Evolutionary conservation across 92 coral and sea anemone species (phyloP), one percentile per base, ranked within the genome.

Genomic region (Paramuricea clavata): DNA sequence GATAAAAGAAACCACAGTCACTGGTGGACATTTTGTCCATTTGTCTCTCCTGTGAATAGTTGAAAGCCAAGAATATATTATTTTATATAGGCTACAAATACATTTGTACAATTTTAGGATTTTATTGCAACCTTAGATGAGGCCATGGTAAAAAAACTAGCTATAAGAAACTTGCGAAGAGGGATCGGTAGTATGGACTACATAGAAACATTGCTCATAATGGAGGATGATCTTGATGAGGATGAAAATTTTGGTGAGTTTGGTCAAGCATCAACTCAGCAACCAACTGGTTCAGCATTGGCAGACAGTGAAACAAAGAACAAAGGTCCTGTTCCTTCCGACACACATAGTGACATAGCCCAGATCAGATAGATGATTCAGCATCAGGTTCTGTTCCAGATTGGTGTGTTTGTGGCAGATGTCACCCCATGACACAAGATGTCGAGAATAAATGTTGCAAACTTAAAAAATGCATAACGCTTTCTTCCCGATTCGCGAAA

Each of bases 401-500:
- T 64, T 89, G 92, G 89, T 89, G 92, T 84, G 82, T 85, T 74
- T 89, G 92, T 80, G 83, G 86, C 5, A 33, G 27, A 12, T 89
- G 92, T 68, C 49, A 47, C 0, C 74, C 78, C 65, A 79, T 89
- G 93, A 69, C 90, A 10, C 89, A 89, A 39, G 62, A 52, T 12
- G 19, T 89, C 2, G 83, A 89, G 47, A 89, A 89, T 42, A 33
- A 83, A 21, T 90, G 93, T 39, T 90, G 93, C 67, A 81, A 87
- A 5, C 41, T 52, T 11, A 60, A 86, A 12, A 80, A 81, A 23
- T 86, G 88, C 72, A 81, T 74, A 21, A 91, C 94, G 15, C 52
- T 12, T 6, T 68, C 81, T 6, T 23, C 43, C 35, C 85, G 87
- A 2, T 86, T 74, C 64, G 59, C 25, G 36, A 86, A 92, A 52